Evolutionary conservation across 2,797 vertebrate species (phyloP).

Genomic region (Oreonectes daqikongensis): DNA sequence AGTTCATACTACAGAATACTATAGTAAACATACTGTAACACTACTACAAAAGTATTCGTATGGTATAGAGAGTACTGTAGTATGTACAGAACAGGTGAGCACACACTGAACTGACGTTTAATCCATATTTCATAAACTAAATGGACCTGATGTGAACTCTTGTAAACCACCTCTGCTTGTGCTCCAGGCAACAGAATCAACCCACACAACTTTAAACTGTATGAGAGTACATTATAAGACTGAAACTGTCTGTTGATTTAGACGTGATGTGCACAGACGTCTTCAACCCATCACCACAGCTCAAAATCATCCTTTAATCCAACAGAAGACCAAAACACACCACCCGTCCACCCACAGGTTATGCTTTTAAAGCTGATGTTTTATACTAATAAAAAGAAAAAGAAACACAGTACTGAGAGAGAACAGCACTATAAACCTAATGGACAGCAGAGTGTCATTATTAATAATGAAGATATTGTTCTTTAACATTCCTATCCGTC

Average conservation of each 20-base stretch:
- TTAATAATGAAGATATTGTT: no score
- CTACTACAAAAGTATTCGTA: no score
- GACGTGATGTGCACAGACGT: background rate
- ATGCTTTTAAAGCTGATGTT: background rate
- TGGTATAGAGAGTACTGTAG: no score
- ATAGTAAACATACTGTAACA: no score
- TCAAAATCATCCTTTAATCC: background rate
- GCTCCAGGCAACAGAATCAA: constrained; percentile 20
- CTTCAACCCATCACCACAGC: background rate
- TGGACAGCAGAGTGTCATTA: no score
- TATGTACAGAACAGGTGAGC: no score
- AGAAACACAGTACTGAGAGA: no score
- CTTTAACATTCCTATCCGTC: no score
- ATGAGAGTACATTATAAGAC: background rate
- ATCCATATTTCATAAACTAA: constrained; percentile 11
- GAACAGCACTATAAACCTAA: no score
- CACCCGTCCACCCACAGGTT: background rate
- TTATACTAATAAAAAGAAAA: background rate
- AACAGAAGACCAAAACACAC: background rate
- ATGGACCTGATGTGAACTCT: constrained; percentile 4
- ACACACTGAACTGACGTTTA: background rate
- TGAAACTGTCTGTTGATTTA: background rate
- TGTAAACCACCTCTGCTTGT: background rate
- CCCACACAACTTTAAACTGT: constrained; percentile 5
- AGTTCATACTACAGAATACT: no score